A percentile compares a stretch with the other conserved stretches of the same genome.
These are phyloP conservation scores for Miltochrista miniata DNA, from an alignment of 2,888 invertebrate genomes.

Conservation along the genomic window DNA sequence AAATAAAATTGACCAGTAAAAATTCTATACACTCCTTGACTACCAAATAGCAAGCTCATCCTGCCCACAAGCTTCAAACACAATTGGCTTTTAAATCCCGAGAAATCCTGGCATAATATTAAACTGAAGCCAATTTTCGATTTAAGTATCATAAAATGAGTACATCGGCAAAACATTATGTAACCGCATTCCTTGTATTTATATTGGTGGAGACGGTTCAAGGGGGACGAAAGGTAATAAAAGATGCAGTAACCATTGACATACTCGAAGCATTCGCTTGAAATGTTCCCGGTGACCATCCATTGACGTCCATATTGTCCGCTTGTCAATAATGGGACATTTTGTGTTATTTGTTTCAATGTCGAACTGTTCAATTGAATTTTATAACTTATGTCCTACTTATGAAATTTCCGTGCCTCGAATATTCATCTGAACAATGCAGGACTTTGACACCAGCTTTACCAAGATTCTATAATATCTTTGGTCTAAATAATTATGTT, in stretches of 20 bases:
- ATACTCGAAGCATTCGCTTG: slow-evolving; percentile 46
- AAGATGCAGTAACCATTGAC: slow-evolving; percentile 51
- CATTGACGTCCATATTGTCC: slow-evolving; percentile 33
- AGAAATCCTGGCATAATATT: background rate
- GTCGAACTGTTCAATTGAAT: background rate
- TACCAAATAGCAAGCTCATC: too few species aligned
- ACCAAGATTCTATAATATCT: too few species aligned
- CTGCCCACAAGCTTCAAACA: too few species aligned
- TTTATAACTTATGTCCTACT: background rate
- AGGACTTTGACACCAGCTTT: too few species aligned
- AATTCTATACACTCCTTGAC: too few species aligned
- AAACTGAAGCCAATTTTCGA: background rate
- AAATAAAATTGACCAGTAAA: too few species aligned
- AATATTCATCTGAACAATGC: background rate
- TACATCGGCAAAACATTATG: slow-evolving; percentile 15
- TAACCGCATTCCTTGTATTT: slow-evolving; percentile 33
- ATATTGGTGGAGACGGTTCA: slow-evolving; percentile 17
- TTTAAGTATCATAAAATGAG: background rate
- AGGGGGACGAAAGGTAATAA: slow-evolving; percentile 50
- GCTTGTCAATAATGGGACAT: slow-evolving; percentile 23
- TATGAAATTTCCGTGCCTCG: background rate
- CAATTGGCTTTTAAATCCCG: background rate
- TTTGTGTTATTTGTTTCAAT: slow-evolving; percentile 11
- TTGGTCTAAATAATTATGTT: too few species aligned
- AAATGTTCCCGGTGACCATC: slow-evolving; percentile 42